Evolutionary conservation across 2,113 vertebrate genomes (phyloP).

Genomic region (Cranoglanis bouderius): DNA sequence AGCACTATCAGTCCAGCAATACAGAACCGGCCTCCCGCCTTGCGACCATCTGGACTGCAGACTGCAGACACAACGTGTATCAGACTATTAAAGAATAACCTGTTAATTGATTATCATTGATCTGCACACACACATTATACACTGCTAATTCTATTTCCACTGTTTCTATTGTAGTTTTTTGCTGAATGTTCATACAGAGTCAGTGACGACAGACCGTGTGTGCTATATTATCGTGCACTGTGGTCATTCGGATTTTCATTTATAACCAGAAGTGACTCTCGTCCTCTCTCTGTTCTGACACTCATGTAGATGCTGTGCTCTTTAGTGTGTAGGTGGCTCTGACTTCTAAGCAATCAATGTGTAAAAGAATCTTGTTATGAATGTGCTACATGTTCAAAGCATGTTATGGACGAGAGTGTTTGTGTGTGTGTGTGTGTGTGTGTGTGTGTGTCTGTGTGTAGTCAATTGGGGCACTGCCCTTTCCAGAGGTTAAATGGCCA

Average conservation of each 20-base stretch:
- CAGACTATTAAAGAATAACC: neutral
- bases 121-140: neutral
- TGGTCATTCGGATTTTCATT: neutral
- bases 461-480: conserved; percentile 65
- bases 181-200: neutral
- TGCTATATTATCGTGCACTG: neutral
- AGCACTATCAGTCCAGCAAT: conserved; percentile 3
- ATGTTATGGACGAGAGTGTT: neutral
- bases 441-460: neutral
- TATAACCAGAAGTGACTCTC: neutral
- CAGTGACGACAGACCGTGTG: neutral
- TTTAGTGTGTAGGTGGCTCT: neutral
- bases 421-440: neutral
- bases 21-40: neutral
- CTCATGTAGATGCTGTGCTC: neutral
- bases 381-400: neutral
- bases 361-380: conserved; percentile 11
- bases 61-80: neutral
- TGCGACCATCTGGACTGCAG: conserved; percentile 20
- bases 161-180: neutral
- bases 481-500: conserved; percentile 75
- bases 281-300: neutral
- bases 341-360: neutral
- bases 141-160: neutral
- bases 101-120: conserved; percentile 5